Evolutionary conservation across 2,797 vertebrate species (phyloP).

Genomic region (Emydoidea blandingii): DNA sequence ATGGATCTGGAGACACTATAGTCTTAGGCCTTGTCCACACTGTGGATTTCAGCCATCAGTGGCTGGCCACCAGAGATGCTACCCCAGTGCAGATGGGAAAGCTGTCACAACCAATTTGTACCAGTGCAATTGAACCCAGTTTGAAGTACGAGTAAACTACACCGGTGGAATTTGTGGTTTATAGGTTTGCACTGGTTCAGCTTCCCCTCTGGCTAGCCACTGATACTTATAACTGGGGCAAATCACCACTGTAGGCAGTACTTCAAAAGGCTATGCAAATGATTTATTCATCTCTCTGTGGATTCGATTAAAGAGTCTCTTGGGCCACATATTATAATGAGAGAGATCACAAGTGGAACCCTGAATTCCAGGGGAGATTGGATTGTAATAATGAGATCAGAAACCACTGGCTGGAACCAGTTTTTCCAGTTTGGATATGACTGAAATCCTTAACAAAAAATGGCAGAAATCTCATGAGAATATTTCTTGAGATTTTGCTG

Average conservation of each 20-base stretch:
- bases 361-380: neutral
- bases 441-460: neutral
- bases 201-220: neutral
- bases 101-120: neutral
- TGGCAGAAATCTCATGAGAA: neutral
- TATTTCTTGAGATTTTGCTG: neutral
- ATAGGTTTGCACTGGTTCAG: neutral
- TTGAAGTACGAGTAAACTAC: neutral
- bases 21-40: neutral
- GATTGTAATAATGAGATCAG: neutral
- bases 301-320: neutral
- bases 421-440: neutral
- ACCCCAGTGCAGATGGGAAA: neutral
- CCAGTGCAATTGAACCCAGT: neutral
- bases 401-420: neutral
- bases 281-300: neutral
- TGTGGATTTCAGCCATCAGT: neutral
- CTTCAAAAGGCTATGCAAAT: neutral
- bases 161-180: neutral
- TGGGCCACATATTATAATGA: no score
- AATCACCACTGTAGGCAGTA: neutral
- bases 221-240: neutral
- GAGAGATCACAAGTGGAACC: neutral
- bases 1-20: neutral
- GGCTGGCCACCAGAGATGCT: neutral